Evolutionary conservation across 2,113 vertebrate species (phyloP).

Genomic region (Agelaius phoeniceus): DNA sequence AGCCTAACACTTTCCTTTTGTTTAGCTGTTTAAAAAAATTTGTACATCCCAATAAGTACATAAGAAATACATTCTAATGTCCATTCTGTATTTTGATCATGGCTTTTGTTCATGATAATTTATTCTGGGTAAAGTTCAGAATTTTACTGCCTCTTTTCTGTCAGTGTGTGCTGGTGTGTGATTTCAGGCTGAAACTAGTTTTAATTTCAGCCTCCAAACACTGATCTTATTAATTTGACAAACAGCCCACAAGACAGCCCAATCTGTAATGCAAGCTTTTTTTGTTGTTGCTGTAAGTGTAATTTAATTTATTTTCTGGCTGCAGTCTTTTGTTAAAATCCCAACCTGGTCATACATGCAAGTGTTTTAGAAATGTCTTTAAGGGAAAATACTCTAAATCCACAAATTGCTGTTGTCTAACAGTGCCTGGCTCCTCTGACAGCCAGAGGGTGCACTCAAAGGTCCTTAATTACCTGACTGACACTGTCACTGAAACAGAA

Average conservation of each 20-base stretch:
- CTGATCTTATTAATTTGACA: background rate
- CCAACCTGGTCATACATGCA: background rate
- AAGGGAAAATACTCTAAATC: background rate
- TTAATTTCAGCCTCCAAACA: background rate
- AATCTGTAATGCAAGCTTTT: background rate
- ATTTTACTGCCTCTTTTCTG: background rate
- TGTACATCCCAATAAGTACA: background rate
- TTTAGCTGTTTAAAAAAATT: background rate
- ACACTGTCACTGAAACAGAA: background rate
- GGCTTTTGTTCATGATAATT: background rate
- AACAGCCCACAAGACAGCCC: background rate
- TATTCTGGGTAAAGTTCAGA: background rate
- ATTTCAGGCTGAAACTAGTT: slow-evolving; percentile 15
- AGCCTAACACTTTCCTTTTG: background rate
- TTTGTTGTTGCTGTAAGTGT: background rate
- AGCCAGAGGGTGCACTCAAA: background rate
- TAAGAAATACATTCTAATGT: background rate
- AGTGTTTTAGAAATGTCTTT: background rate
- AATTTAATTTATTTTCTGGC: background rate
- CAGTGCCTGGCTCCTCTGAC: background rate
- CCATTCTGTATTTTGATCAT: background rate
- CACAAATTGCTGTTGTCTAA: background rate
- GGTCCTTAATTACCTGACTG: background rate
- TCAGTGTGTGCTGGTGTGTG: background rate
- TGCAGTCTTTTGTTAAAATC: background rate